Percentiles rank a stretch among this genome's conserved stretches.
Evolutionary conservation across 2,888 invertebrate species (phyloP).

Genomic region (Ophonus ardosiacus): DNA sequence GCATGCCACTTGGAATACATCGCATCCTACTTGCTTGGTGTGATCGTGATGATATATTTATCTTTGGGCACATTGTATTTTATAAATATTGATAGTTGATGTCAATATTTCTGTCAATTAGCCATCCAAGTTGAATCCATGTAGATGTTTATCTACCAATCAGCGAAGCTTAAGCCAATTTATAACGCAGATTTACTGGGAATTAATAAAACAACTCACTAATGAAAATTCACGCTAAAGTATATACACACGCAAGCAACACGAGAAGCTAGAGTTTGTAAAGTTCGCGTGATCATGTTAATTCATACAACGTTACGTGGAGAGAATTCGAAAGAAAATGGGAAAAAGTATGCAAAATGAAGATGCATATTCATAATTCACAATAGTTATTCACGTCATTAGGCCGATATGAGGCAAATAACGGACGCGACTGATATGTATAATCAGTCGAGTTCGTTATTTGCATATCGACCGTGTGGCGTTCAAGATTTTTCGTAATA

Average conservation of each 20-base stretch:
- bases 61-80: not conserved
- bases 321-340: not conserved
- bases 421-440: too few species aligned
- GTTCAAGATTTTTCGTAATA: too few species aligned
- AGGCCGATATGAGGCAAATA: too few species aligned
- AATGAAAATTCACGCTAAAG: constrained; percentile 16
- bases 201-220: constrained; percentile 35
- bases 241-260: not conserved
- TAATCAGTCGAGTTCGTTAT: too few species aligned
- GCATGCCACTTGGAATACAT: too few species aligned
- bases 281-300: not conserved
- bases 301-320: not conserved
- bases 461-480: too few species aligned
- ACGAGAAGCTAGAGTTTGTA: not conserved
- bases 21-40: too few species aligned
- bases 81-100: constrained; percentile 31
- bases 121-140: not conserved
- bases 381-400: too few species aligned
- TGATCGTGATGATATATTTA: not conserved
- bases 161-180: constrained; percentile 36
- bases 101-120: constrained; percentile 44
- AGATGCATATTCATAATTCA: too few species aligned
- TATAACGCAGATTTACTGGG: constrained; percentile 23
- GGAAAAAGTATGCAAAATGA: too few species aligned
- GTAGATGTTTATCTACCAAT: constrained; percentile 27